Conservation (phyloP, 2,888 invertebrate genomes). For the Acrobasis repandana region DNA sequence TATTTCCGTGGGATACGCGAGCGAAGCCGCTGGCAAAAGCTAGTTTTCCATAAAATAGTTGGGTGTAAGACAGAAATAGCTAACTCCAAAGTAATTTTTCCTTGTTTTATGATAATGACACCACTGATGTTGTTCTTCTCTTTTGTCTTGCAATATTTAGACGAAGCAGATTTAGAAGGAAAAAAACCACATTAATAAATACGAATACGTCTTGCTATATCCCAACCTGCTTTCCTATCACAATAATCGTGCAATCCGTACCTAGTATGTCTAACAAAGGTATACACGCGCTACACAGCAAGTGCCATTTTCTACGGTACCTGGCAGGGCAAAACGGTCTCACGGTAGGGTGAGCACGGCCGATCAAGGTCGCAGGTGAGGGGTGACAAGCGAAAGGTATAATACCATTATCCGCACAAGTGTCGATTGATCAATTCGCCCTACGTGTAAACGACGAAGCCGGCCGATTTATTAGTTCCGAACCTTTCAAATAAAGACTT, state of each 20-base stretch:
- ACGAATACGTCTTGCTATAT: too few relatives aligned
- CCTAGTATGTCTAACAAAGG: neutral
- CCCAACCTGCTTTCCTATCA: too few relatives aligned
- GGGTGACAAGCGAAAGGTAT: constrained; percentile 34
- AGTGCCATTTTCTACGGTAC: constrained; percentile 11
- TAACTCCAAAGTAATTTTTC: too few relatives aligned
- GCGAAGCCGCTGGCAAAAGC: too few relatives aligned
- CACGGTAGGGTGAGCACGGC: constrained; percentile 28
- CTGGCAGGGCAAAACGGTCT: constrained; percentile 15
- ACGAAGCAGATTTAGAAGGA: too few relatives aligned
- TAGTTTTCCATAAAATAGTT: too few relatives aligned
- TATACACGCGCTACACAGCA: neutral
- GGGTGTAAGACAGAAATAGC: too few relatives aligned
- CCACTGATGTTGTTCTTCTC: too few relatives aligned
- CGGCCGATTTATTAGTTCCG: neutral
- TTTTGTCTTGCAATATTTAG: too few relatives aligned
- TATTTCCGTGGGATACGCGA: too few relatives aligned
- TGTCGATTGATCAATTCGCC: constrained; percentile 6
- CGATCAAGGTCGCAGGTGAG: constrained; percentile 34
- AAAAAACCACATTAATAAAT: too few relatives aligned
- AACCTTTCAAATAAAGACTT: neutral
- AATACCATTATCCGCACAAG: constrained; percentile 25
- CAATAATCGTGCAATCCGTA: neutral
- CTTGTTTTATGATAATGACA: too few relatives aligned
- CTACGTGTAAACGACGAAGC: constrained; percentile 3